Percentiles rank a stretch among this genome's conserved stretches.
Evolutionary conservation across 1,140 invertebrate genomes (phyloP).

Genomic region (Drosophila hydei): DNA sequence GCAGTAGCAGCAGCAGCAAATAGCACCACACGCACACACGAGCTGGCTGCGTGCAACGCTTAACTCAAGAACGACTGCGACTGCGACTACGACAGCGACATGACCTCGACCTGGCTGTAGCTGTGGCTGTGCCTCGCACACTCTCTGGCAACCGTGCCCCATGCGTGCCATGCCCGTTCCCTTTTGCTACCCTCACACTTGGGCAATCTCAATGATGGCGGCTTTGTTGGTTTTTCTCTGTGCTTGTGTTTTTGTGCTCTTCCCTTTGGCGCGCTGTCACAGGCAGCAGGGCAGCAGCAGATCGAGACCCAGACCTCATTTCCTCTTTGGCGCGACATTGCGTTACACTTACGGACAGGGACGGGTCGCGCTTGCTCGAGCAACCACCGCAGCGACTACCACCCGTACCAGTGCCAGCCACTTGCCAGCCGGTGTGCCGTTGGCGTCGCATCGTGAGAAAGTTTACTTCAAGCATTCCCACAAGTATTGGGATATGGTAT

Average conservation of each 20-base stretch:
- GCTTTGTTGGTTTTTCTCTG: constrained; percentile 54
- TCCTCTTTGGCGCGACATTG: constrained; percentile 80
- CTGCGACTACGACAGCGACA: constrained; percentile 43
- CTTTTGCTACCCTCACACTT: constrained; percentile 59
- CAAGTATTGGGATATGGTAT: constrained; percentile 72
- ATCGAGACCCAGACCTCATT: constrained; percentile 62
- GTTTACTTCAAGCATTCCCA: constrained; percentile 81
- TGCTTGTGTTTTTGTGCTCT: constrained; percentile 35
- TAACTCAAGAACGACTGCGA: constrained; percentile 32
- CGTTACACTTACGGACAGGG: constrained; percentile 72
- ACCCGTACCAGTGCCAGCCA: constrained; percentile 57
- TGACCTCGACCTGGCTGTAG: constrained; percentile 70
- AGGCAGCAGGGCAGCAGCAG: constrained; percentile 27
- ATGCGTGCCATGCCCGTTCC: constrained; percentile 70
- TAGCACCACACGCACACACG: constrained; percentile 57
- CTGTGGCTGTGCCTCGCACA: constrained; percentile 48
- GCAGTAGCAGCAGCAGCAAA: constrained; percentile 32
- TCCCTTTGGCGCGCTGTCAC: constrained; percentile 35
- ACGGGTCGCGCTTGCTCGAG: constrained; percentile 28
- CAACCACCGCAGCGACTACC: constrained; percentile 69
- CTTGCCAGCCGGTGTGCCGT: constrained; percentile 66
- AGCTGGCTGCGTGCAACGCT: constrained; percentile 36
- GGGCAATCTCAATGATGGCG: constrained; percentile 53
- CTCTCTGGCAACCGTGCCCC: constrained; percentile 65
- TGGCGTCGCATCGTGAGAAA: constrained; percentile 80